Percentiles rank a stretch among this genome's conserved stretches.
Conservation (phyloP, 2,113 vertebrate genomes). For the Notechis scutatus region DNA sequence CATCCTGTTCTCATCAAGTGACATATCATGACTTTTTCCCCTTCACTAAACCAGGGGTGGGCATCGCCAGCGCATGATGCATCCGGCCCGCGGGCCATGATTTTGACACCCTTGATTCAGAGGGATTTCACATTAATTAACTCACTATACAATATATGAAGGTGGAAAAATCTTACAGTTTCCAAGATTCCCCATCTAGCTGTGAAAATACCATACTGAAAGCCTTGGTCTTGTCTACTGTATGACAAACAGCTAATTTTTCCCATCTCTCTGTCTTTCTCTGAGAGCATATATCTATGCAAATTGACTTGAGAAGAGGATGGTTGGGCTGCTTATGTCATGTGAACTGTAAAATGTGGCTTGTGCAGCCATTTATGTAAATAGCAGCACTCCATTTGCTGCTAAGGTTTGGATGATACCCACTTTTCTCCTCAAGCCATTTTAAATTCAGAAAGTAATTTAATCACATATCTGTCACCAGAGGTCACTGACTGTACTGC, state of each 20-base stretch:
- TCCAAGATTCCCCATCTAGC: not conserved
- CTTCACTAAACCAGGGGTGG: too few relatives aligned
- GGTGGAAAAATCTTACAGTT: not conserved
- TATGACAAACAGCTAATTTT: not conserved
- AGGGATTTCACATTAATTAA: not conserved
- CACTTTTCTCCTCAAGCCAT: not conserved
- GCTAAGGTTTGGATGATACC: not conserved
- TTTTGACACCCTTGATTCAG: not conserved
- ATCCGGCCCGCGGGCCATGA: too few relatives aligned
- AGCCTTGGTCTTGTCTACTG: not conserved
- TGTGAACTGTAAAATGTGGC: not conserved
- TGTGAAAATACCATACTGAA: not conserved
- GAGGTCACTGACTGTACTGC: not conserved
- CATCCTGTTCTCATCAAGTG: too few relatives aligned
- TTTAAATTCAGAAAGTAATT: not conserved
- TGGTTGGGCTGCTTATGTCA: not conserved
- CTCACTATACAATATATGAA: not conserved
- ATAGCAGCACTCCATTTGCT: not conserved
- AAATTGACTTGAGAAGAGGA: not conserved
- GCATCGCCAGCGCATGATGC: too few relatives aligned
- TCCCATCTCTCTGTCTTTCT: not conserved
- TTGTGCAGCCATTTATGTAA: not conserved
- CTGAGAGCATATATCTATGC: not conserved
- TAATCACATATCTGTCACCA: not conserved
- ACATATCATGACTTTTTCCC: too few relatives aligned